A percentile compares a stretch with the other conserved stretches of the same genome.
These are phyloP conservation scores for Calypte anna DNA, from an alignment of 2,113 vertebrate species.

Conservation along the genomic window DNA sequence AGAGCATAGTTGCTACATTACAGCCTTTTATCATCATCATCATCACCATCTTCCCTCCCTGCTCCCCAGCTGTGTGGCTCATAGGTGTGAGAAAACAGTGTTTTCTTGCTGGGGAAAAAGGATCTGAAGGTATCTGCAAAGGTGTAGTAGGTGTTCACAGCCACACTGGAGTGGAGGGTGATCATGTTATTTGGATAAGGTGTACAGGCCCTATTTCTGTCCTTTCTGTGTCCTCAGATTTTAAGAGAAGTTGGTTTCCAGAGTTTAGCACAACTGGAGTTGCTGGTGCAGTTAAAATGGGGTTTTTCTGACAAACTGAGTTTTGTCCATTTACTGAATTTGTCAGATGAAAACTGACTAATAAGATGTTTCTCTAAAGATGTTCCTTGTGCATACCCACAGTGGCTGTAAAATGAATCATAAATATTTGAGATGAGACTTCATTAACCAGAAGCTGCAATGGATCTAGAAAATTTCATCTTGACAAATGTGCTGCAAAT, in stretches of 20 bases:
- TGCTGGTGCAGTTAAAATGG: background rate
- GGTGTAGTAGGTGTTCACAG: background rate
- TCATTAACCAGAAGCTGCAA: constrained; percentile 30
- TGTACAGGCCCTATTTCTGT: background rate
- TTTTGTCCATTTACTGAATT: constrained; percentile 9
- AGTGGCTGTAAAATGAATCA: constrained; percentile 11
- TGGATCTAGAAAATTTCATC: constrained; percentile 15
- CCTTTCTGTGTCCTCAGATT: background rate
- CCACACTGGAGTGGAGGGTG: background rate
- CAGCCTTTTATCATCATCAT: background rate
- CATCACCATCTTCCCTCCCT: background rate
- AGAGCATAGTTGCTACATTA: background rate
- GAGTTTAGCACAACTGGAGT: background rate
- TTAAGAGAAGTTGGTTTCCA: background rate
- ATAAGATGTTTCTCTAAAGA: background rate
- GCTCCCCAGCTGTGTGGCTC: background rate
- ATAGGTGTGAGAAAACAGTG: background rate
- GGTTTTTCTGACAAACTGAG: background rate
- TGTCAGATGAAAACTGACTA: background rate
- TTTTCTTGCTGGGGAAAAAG: background rate
- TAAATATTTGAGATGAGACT: constrained; percentile 32
- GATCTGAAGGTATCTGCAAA: background rate
- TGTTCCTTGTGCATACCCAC: background rate
- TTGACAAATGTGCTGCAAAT: constrained; percentile 23
- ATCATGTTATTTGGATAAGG: background rate